A percentile compares a stretch with the other conserved stretches of the same genome.
Conservation (phyloP, 2,888 invertebrate species). For the Pemphredon lugubris region DNA sequence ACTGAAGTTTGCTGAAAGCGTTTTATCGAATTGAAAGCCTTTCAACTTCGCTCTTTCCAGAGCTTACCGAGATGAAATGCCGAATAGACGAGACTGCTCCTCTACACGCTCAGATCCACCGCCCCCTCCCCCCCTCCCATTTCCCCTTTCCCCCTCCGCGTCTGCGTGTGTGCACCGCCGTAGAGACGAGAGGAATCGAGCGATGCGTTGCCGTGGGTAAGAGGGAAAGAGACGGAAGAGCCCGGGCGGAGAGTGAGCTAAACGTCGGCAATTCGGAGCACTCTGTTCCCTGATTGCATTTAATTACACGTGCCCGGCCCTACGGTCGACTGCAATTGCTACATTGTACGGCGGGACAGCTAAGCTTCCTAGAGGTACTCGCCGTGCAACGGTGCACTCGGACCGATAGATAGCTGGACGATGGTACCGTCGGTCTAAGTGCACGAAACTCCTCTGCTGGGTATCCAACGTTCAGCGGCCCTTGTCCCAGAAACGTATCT, state of each 20-base stretch:
- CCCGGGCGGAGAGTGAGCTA: slow-evolving; percentile 65
- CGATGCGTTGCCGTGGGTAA: slow-evolving; percentile 44
- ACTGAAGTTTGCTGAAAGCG: slow-evolving; percentile 69
- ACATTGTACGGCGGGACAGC: slow-evolving; percentile 71
- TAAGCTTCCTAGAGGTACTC: slow-evolving; percentile 61
- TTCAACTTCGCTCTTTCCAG: slow-evolving; percentile 64
- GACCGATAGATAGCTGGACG: slow-evolving; percentile 58
- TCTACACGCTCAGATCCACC: no score
- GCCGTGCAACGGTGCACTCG: slow-evolving; percentile 31
- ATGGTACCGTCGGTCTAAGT: slow-evolving; percentile 22
- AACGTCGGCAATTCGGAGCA: slow-evolving; percentile 77
- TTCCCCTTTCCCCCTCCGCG: slow-evolving; percentile 33
- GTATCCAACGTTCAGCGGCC: slow-evolving; percentile 23
- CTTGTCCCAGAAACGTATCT: slow-evolving; percentile 24
- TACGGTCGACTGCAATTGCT: slow-evolving; percentile 73
- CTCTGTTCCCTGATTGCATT: slow-evolving; percentile 80
- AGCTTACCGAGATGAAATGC: slow-evolving; percentile 55
- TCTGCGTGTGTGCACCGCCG: slow-evolving; percentile 11
- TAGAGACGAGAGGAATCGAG: slow-evolving; percentile 16
- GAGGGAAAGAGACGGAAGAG: slow-evolving; percentile 47
- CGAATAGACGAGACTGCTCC: slow-evolving; percentile 48
- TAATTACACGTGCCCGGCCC: slow-evolving; percentile 78
- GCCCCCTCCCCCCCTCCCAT: slow-evolving; percentile 5
- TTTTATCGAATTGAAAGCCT: slow-evolving; percentile 70
- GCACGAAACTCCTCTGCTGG: slow-evolving; percentile 30